Conservation (phyloP, 2,888 invertebrate genomes). For the Gibbula magus region DNA sequence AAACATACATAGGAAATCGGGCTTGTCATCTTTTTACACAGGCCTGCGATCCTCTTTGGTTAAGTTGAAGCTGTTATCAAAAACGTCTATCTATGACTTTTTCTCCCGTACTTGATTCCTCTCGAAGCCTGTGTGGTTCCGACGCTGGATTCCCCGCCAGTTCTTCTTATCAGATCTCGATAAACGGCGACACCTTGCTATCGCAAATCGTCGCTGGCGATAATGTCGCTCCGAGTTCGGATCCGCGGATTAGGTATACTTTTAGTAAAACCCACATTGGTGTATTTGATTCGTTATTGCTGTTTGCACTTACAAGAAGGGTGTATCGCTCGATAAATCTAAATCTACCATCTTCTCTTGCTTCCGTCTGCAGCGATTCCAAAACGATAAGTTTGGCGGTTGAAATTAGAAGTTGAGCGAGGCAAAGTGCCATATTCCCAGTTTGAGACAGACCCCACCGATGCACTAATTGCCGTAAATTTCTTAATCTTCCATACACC, state of each 20-base stretch:
- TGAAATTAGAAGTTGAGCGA: not conserved
- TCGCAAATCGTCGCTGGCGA: not conserved
- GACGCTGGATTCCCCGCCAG: not conserved
- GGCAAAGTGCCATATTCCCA: not conserved
- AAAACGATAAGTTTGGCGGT: constrained; percentile 10
- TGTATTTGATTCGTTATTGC: no score
- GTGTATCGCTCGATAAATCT: constrained; percentile 1
- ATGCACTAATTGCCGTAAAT: not conserved
- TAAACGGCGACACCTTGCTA: not conserved
- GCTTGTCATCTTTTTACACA: not conserved
- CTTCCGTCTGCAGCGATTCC: not conserved
- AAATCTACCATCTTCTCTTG: not conserved
- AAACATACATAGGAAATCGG: not conserved
- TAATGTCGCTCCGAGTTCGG: not conserved
- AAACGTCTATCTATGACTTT: not conserved
- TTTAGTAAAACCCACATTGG: not conserved
- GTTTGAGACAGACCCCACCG: not conserved
- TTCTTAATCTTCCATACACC: not conserved
- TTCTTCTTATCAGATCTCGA: not conserved
- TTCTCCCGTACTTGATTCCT: not conserved
- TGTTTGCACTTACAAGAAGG: no score
- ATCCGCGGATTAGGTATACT: not conserved
- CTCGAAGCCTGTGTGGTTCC: not conserved
- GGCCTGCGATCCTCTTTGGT: not conserved
- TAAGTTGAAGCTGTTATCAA: not conserved